A percentile compares a stretch with the other conserved stretches of the same genome.
phyloP scores from a whole-genome alignment of 2,888 invertebrate genomes.

The Eupithecia abbreviata region DNA sequence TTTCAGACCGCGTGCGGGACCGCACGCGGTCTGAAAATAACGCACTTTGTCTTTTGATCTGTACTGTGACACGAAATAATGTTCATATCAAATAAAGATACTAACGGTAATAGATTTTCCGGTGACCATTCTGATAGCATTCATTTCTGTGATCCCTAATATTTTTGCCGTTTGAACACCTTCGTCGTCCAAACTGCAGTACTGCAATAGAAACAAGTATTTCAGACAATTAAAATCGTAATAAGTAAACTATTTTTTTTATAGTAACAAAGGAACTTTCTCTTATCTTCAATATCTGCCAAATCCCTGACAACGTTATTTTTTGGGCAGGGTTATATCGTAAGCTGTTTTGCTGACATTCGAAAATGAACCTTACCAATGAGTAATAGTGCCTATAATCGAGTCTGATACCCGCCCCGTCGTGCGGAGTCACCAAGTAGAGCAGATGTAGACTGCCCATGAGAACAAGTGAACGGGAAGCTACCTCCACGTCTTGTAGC shows the following conservation, averaged over 20 bases:
- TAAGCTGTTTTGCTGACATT: background rate
- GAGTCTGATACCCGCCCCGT: constrained; percentile 84
- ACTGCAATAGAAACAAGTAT: constrained; percentile 69
- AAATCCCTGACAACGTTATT: background rate
- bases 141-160: constrained; percentile 91
- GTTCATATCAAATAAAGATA: constrained; percentile 18
- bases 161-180: constrained; percentile 88
- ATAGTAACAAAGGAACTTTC: background rate
- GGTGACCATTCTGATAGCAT: constrained; percentile 86
- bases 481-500: constrained; percentile 88
- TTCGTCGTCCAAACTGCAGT: constrained; percentile 84
- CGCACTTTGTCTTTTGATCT: background rate
- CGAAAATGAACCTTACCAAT: constrained; percentile 74
- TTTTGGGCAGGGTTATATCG: background rate
- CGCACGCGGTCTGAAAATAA: background rate
- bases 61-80: background rate
- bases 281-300: background rate
- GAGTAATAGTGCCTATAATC: constrained; percentile 83
- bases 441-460: constrained; percentile 93
- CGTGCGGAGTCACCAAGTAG: constrained; percentile 93
- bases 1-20: no score
- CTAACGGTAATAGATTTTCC: constrained; percentile 86
- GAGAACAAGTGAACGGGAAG: constrained; percentile 90
- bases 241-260: background rate
- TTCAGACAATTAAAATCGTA: background rate